Conservation (phyloP, 2,797 vertebrate genomes). For the Sebastes vulpes region DNA sequence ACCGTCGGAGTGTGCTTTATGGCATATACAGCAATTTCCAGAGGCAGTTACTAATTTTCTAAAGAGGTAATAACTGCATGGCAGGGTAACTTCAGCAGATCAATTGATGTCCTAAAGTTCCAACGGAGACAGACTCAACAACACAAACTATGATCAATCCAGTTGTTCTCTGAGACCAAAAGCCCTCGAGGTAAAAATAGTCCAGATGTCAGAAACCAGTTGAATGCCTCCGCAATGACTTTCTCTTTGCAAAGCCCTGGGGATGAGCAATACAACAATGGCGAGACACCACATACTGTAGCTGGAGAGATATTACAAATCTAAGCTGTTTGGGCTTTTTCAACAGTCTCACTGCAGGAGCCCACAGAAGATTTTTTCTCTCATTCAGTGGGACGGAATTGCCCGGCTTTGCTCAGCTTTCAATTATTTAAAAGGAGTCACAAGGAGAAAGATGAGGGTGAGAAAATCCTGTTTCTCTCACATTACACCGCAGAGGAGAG, state of each 20-base stretch:
- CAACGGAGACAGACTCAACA: neutral
- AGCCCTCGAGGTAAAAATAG: conserved; percentile 45
- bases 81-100: conserved; percentile 15
- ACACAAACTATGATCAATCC: conserved; percentile 37
- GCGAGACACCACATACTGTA: conserved; percentile 27
- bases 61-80: conserved; percentile 14
- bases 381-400: conserved; percentile 62
- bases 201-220: conserved; percentile 53
- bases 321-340: conserved; percentile 69
- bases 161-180: conserved; percentile 33
- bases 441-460: conserved; percentile 56
- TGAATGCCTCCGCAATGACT: conserved; percentile 52
- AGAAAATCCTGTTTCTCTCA: conserved; percentile 67
- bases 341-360: conserved; percentile 52
- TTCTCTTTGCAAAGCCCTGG: conserved; percentile 50
- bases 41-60: conserved; percentile 30
- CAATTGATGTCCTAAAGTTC: conserved; percentile 10
- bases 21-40: conserved; percentile 14
- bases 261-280: conserved; percentile 65
- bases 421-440: conserved; percentile 79
- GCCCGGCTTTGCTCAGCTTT: conserved; percentile 69
- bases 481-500: conserved; percentile 53
- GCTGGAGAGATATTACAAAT: conserved; percentile 64
- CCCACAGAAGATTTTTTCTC: conserved; percentile 46
- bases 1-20: conserved; percentile 1